phyloP scores from a whole-genome alignment of 2,113 vertebrate species.

The Xenopus borealis region DNA sequence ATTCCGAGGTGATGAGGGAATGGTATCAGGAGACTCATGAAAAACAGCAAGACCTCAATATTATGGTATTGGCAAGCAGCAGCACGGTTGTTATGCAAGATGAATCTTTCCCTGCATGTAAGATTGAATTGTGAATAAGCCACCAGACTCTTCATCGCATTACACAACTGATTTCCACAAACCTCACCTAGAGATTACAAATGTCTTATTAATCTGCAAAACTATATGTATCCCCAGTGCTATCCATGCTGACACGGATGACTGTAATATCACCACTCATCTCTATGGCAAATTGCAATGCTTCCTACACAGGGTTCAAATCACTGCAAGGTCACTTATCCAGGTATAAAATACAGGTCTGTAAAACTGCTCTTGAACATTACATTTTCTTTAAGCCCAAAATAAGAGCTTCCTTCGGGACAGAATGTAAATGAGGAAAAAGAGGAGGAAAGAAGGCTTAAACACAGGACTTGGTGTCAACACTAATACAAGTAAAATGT shows the following conservation, averaged over 20 bases:
- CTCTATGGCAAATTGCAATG: slow-evolving; percentile 66
- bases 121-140: slow-evolving; percentile 86
- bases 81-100: slow-evolving; percentile 99
- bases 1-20: slow-evolving; percentile 95
- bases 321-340: slow-evolving; percentile 64
- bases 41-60: slow-evolving; percentile 94
- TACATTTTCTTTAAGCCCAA: slow-evolving; percentile 65
- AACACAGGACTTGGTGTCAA: slow-evolving; percentile 49
- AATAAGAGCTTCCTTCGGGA: slow-evolving; percentile 64
- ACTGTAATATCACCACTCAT: slow-evolving; percentile 68
- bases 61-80: slow-evolving; percentile 98
- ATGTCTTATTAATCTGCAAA: slow-evolving; percentile 34
- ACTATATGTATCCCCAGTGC: slow-evolving; percentile 59
- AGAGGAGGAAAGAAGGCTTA: slow-evolving; percentile 43
- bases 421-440: slow-evolving; percentile 50
- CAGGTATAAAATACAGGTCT: slow-evolving; percentile 62
- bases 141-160: slow-evolving; percentile 1
- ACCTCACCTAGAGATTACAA: slow-evolving; percentile 66
- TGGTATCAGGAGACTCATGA: slow-evolving; percentile 98
- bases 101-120: slow-evolving; percentile 97
- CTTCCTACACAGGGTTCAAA: slow-evolving; percentile 64
- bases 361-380: slow-evolving; percentile 70
- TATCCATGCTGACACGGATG: slow-evolving; percentile 64
- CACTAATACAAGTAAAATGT: slow-evolving; percentile 26
- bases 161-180: slow-evolving; percentile 60